Base-by-base conservation (phyloP, 2,113 vertebrate genomes). In the Hydropotes inermis region DNA sequence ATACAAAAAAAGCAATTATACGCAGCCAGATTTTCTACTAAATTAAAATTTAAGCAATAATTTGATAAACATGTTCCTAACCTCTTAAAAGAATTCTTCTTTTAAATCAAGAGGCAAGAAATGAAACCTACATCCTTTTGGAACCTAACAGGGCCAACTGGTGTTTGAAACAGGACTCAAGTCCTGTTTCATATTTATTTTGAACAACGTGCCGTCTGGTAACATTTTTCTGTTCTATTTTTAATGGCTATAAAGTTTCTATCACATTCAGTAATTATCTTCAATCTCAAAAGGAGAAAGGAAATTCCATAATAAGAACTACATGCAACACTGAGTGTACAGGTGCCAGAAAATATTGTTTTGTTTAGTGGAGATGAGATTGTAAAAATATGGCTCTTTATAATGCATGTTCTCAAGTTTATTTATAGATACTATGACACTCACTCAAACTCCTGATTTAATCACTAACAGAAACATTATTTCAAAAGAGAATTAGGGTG, bases 181-280 rank as follows among this genome's bases (percentile, higher is more conserved):
- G 95, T 91, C 39, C 97, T 97, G 98, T 84, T 93, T 98, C 98
- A 84, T 97, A 98, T 99, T 98, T 98, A 98, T 98, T 98, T 96
- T 96, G 96, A 98, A 98, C 79, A 98, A 97, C 97, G 98, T 98
- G 89, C 98, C 92, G 98, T 98, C 98, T 99, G 99, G 98, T 98
- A 99, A 98, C 96, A 98, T 98, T 99, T 98, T 96, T 98, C 87
- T 98, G 81, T 90, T 98, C 96, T 90, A 97, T 96, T 98, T 98
- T 98, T 98, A 98, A 98, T 98, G 96, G 87, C 97, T 98, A 95
- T 98, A 96, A 98, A 98, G 97, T 91, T 98, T 98, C 98, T 97
- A 95, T 97, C 97, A 67, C 90, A 97, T 98, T 96, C 97, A 98
- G 98, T 98, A 98, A 99, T 98, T 98, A 98, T 98, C 98, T 98